Conservation (phyloP, 2,113 vertebrate genomes). For the Empidonax alnorum region DNA sequence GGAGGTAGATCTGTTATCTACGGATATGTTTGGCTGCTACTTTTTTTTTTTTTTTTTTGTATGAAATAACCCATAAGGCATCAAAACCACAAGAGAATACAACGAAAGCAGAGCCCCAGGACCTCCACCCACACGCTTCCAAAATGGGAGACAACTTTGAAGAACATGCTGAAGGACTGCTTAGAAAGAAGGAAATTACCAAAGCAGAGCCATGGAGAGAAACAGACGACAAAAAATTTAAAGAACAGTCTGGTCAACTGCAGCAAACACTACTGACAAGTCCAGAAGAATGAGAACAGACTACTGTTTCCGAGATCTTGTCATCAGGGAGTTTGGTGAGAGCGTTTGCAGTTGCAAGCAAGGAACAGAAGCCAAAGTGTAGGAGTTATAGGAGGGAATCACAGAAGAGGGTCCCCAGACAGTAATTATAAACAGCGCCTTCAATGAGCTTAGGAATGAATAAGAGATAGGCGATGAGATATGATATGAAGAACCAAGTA, state of each 20-base stretch:
- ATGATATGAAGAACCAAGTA: constrained; percentile 33
- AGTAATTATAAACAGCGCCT: constrained; percentile 59
- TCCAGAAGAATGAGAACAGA: constrained; percentile 48
- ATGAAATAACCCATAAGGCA: not conserved
- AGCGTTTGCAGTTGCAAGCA: constrained; percentile 41
- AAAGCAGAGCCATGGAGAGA: not conserved
- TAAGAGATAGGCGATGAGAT: constrained; percentile 51
- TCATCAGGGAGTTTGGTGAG: constrained; percentile 55
- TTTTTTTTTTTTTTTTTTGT: not conserved
- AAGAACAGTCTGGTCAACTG: constrained; percentile 7
- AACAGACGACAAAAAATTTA: not conserved
- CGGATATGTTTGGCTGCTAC: not conserved
- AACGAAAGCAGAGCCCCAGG: not conserved
- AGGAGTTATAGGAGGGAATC: constrained; percentile 43
- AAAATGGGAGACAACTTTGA: not conserved
- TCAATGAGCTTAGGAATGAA: constrained; percentile 48
- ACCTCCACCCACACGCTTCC: not conserved
- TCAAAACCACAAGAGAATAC: not conserved
- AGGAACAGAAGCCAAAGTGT: constrained; percentile 58
- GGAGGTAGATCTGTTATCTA: not conserved
- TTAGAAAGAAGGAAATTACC: not conserved
- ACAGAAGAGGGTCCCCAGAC: constrained; percentile 42
- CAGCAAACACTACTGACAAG: constrained; percentile 22
- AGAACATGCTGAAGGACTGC: not conserved
- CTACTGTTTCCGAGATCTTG: constrained; percentile 60